Percentiles rank a stretch among this genome's conserved stretches.
Conservation (phyloP, 2,888 invertebrate species). For the Drosophila peninsularis region DNA sequence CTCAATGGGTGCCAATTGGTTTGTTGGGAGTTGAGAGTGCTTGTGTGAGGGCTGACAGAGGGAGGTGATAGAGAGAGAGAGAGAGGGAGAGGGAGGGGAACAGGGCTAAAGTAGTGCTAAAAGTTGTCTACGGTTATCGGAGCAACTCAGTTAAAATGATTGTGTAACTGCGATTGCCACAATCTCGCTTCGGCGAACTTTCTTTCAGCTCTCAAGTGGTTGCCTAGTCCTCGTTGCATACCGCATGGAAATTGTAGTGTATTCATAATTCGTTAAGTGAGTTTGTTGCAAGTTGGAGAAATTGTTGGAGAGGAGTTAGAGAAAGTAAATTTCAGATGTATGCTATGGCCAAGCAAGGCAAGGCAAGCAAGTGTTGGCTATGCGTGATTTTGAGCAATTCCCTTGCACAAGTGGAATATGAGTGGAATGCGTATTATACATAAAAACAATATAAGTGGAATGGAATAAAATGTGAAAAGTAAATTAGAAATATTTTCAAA, state of each 20-base stretch:
- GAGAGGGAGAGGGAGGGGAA: neutral
- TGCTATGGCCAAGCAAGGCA: too few relatives aligned
- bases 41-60: neutral
- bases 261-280: conserved; percentile 21
- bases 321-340: neutral
- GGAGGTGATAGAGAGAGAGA: neutral
- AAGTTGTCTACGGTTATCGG: conserved; percentile 49
- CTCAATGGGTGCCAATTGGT: conserved; percentile 24
- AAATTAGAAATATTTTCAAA: too few relatives aligned
- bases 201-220: conserved; percentile 25
- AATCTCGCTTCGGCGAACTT: conserved; percentile 18
- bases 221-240: conserved; percentile 18
- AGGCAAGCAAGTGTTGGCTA: neutral
- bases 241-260: conserved; percentile 21
- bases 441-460: too few relatives aligned
- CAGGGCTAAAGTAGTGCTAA: conserved; percentile 7
- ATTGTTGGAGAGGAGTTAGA: neutral
- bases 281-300: neutral
- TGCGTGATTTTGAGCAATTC: neutral
- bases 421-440: neutral
- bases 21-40: neutral
- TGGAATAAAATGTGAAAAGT: too few relatives aligned
- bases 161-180: conserved; percentile 43
- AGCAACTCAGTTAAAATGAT: conserved; percentile 51
- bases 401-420: neutral